Conservation (phyloP, 2,888 invertebrate genomes). For the Ennomos erosarius region DNA sequence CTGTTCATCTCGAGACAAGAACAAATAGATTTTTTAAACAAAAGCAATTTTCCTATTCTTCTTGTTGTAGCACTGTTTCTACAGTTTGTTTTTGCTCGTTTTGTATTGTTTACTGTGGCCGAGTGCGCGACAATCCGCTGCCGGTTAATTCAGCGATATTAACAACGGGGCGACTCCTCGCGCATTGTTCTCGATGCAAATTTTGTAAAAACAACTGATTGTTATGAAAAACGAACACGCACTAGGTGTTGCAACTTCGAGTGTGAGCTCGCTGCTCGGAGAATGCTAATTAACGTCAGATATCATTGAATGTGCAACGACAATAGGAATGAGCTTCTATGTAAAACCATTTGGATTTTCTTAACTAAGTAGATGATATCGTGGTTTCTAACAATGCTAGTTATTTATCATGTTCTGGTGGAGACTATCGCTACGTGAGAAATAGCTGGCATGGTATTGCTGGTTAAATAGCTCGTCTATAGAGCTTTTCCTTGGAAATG, state of each 20-base stretch:
- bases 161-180: conserved; percentile 64
- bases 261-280: conserved; percentile 41
- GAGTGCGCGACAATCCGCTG: conserved; percentile 79
- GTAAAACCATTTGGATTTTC: conserved; percentile 39
- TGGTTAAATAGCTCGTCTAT: no score
- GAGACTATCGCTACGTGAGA: conserved; percentile 35
- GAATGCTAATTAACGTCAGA: conserved; percentile 72
- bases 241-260: conserved; percentile 55
- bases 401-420: conserved; percentile 34
- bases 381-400: conserved; percentile 35
- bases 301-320: conserved; percentile 56
- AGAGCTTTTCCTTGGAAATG: no score
- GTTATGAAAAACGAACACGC: conserved; percentile 71
- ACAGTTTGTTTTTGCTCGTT: conserved; percentile 83
- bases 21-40: conserved; percentile 85
- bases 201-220: conserved; percentile 77
- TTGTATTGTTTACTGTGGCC: conserved; percentile 82
- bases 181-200: conserved; percentile 78
- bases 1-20: conserved; percentile 80
- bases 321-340: conserved; percentile 50
- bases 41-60: conserved; percentile 85
- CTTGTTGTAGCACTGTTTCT: conserved; percentile 79
- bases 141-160: conserved; percentile 82
- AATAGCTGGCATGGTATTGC: conserved; percentile 4
- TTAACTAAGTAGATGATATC: conserved; percentile 36